Base-by-base conservation (phyloP, 2,113 vertebrate genomes). In the Sebastes schlegelii region DNA sequence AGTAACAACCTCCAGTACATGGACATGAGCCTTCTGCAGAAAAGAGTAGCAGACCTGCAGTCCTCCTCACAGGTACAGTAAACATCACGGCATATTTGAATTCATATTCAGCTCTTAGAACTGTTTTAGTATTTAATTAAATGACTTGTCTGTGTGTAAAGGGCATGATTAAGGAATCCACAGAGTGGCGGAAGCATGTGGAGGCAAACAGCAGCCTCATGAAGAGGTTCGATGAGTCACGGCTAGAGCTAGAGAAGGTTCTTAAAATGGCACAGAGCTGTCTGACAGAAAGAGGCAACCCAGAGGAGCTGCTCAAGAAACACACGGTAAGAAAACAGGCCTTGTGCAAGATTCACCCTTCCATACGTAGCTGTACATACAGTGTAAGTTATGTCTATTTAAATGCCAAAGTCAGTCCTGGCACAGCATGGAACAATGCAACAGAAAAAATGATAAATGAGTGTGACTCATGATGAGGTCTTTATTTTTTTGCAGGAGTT, bases 221-320 rank as follows among this genome's bases (percentile, higher is more conserved):
- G 97, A 98, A 97, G 94, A 96, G 97, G 62, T 99, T 99, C 92
- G 98, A 99, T 84, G 98, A 99, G 91, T 99, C 98, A 62, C 96
- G 96, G 54, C 83, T 97, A 5, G 98, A 99, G 89, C 88, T 99
- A 94, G 98, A 99, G 92, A 97, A 97, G 86, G 97, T 97, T 66
- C 96, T 99, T 26, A 96, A 96, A 81, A 93, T 94, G 17, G 97
- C 98, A 8, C 95, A 97, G 90, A 93, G 80, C 73, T 97, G 96
- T 83, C 91, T 99, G 88, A 95, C 95, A 43, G 98, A 99, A 90
- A 96, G 95, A 93, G 98, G 97, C 61, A 93, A 97, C 86, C 97
- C 98, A 1, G 97, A 98, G 82, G 97, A 97, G 45, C 96, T 99
- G 90, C 95, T 99, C 40, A 96, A 88, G 76, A 98, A 95, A 80